Evolutionary conservation across 1,140 invertebrate species (phyloP), one percentile per base, ranked within the genome.

Genomic region (Drosophila oshimai): DNA sequence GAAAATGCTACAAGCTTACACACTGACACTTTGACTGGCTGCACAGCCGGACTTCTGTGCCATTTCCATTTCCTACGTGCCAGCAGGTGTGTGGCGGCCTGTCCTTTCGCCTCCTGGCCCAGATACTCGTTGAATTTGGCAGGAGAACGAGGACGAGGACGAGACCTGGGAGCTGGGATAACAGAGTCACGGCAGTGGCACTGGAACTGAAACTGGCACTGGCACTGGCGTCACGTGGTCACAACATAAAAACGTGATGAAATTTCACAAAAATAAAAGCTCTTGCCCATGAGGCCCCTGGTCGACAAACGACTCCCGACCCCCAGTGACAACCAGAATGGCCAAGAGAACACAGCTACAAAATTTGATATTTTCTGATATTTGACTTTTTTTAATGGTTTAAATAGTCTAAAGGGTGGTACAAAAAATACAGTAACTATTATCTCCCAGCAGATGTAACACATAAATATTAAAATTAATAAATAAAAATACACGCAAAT

Each of bases 181-280:
- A 51, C 45, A 55, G 44, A 55, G 51, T 55, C 51, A 55, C 44
- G 51, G 45, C 50, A 44, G 36, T 57, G 24, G 22, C 53, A 64
- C 46, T 58, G 49, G 33, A 37, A 61, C 36, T 57, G 42, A 44
- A 29, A 45, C 62, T 49, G 79, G 61, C 50, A 74, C 71, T 60
- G 78, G 50, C 75, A 68, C 50, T 78, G 89, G 89, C 88, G 88
- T 90, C 88, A 90, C 88, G 88, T 90, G 88, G 88, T 90, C 88
- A 90, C 84, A 90, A 90, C 88, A 90, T 90, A 90, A 90, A 90
- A 90, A 90, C 88, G 88, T 90, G 88, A 90, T 90, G 76, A 88
- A 90, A 88, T 89, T 90, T 89, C 79, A 90, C 86, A 86, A 89
- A 89, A 89, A 89, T 89, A 89, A 89, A 89, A 89, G 55, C 53